phyloP scores from a whole-genome alignment of 30 jellyfish, hydroid and myxozoan species.

The Cassiopea xamachana region DNA sequence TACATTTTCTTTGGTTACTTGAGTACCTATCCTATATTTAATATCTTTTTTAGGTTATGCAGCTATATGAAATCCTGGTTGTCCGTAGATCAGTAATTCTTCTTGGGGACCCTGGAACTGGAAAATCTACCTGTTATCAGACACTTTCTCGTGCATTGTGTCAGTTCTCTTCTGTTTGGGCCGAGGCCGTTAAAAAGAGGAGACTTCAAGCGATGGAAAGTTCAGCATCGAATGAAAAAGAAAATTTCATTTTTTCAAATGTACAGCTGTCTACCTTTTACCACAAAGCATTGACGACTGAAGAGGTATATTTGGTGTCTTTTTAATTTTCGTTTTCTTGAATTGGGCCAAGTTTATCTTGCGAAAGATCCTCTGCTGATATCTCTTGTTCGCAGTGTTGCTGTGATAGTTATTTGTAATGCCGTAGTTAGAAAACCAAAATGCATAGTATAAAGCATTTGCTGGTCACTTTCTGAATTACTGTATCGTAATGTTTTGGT shows the following conservation, averaged over 20 bases:
- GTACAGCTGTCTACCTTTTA: constrained; percentile 57
- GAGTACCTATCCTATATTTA: neutral
- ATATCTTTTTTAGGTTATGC: constrained; percentile 54
- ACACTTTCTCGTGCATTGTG: constrained; percentile 82
- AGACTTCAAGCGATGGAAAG: neutral
- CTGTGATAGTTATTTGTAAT: no score
- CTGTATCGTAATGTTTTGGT: no score
- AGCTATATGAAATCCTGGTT: constrained; percentile 53
- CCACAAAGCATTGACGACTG: constrained; percentile 63
- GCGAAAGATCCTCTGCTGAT: no score
- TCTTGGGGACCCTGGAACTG: constrained; percentile 76
- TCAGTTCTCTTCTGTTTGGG: constrained; percentile 86
- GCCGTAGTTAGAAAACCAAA: no score
- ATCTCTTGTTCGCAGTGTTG: no score
- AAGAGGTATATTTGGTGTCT: constrained; percentile 39
- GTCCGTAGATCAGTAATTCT: constrained; percentile 65
- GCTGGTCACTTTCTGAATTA: no score
- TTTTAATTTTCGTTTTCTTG: neutral
- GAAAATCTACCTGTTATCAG: constrained; percentile 82
- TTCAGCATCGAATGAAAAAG: neutral
- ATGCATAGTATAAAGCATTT: no score
- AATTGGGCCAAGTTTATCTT: no score
- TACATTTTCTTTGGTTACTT: neutral
- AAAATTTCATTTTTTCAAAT: constrained; percentile 37
- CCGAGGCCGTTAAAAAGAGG: constrained; percentile 57